Evolutionary conservation across 2,113 vertebrate species (phyloP), one percentile per base, ranked within the genome.

Genomic region (Lepus americanus): DNA sequence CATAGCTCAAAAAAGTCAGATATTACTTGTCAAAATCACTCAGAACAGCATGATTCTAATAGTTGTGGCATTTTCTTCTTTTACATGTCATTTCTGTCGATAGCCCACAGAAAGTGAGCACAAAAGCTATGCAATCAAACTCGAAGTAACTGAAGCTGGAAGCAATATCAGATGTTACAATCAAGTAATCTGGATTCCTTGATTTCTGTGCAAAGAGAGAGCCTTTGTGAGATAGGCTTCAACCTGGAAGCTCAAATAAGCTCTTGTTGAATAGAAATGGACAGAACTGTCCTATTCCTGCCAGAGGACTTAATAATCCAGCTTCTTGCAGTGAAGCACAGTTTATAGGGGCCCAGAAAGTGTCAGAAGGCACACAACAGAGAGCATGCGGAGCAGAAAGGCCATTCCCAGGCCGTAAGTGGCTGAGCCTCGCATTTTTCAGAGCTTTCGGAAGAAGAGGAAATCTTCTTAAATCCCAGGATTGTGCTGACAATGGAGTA

Each of bases 221-320:
- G 53, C 0, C 8, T 73, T 79, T 76, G 31, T 88, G 55, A 74
- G 59, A 22, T 27, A 55, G 27, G 39, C 66, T 59, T 95, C 36
- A 78, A 63, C 31, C 19, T 20, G 39, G 83, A 91, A 87, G 29
- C 29, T 76, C 67, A 39, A 92, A 84, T 59, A 92, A 72, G 77
- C 16, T 61, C 91, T 89, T n/a, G 12, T 29, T 36, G 83, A 90
- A 44, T 13, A 87, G 63, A 95, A 95, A 93, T 87, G 79, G 83
- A n/a, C 16, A 2, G 2, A 94, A 81, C 49, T 27, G 33, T 63
- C 16, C 49, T 86, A 11, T 82, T 63, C 31, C 19, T 86, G 55
- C 55, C 55, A 87, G 51, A 82, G 82, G 78, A 29, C 51, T 66
- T 94, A 81, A 88, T 74, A 86, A 89, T 11, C 49, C 73, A 25